Base-by-base conservation (phyloP, 2,113 vertebrate genomes). In the Nibea albiflora region DNA sequence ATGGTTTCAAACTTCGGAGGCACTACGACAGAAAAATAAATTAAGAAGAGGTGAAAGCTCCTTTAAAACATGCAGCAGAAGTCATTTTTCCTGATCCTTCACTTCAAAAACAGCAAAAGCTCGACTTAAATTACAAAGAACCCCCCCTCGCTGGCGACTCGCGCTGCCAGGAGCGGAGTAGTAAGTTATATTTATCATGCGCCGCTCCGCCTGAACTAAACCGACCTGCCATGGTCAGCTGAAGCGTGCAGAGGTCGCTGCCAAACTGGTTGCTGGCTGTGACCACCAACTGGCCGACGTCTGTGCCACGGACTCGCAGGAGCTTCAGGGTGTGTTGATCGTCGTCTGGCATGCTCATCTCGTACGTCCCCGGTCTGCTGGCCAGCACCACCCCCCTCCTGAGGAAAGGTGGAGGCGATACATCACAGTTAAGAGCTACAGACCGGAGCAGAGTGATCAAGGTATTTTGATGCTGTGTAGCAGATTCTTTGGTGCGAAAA, bases 1-100 rank as follows among this genome's bases (percentile, higher is more conserved):
- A 99, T 99, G 42, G 95, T 96, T 85, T 99, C 98, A 93, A 99
- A 99, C 58, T 95, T 95, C 0, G 97, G 98, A 19, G 96, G 88
- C 92, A 96, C 98, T 99, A 89, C 4, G 39, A 42, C 52, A 44
- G 22, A 1, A 69, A 1, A 74, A 11, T 0, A 58, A 3, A 28
- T 3, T 4, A 4, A 50, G 57, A 24, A 58, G 4, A 15, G 17
- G 2, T 47, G 14, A 28, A 28, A 70, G 39, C 20, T 22, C 7
- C 15, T 52, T 1, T n/a, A 4, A 49, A 39, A n/a, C 42, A 44
- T 42, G n/a, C 20, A 10, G 44, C 11, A 50, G 0, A 39, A 60
- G 56, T 52, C 19, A 26, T 26, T 70, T 70, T 76, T 16, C 28
- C 20, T 3, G 20, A 44, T 15, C 1, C 20, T 67, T 47, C 17